Evolutionary conservation across 2,113 vertebrate genomes (phyloP), one percentile per base, ranked within the genome.

Genomic region (Cathartes aura): DNA sequence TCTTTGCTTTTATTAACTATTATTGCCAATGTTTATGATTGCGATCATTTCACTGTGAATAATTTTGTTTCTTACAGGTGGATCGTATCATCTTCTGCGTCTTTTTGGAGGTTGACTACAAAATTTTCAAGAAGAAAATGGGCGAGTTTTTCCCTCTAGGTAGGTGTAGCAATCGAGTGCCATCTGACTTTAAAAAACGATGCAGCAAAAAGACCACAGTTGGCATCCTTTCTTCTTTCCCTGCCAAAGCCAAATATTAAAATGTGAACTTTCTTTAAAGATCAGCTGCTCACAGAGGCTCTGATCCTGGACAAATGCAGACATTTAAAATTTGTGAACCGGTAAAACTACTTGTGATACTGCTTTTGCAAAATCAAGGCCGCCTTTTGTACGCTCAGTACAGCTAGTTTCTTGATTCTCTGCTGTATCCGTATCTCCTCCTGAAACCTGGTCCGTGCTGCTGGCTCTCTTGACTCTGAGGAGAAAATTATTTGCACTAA

Each of bases 51-150:
- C 62, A 98, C 47, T 89, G 63, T 94, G 86, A 90, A 66, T 87
- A 23, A 96, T 96, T 97, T 86, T 93, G 70, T 98, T 93, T 95
- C 92, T 95, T 98, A 30, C 98, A 99, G 99, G 98, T 99, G 96
- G 99, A 99, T 96, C 99, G 99, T 67, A 98, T 99, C 98, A 99
- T 99, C 98, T 99, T 99, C 98, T 99, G 99, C 6, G 99, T 99
- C 97, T 99, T 99, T 98, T 98, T 99, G 93, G 99, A 99, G 97
- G 98, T 99, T 21, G 99, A 99, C 97, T 99, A 98, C 97, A 98
- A 98, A 98, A 99, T 99, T 98, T 99, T 99, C 98, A 99, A 99
- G 98, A 99, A 99, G 98, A 99, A 99, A 98, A 99, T 99, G 99
- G 97, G 98, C 7, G 97, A 98, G 43, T 98, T 99, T 96, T 99